These are phyloP conservation scores for Epizoanthus fatuus DNA, from an alignment of 92 coral and sea anemone species.

Conservation along the genomic window DNA sequence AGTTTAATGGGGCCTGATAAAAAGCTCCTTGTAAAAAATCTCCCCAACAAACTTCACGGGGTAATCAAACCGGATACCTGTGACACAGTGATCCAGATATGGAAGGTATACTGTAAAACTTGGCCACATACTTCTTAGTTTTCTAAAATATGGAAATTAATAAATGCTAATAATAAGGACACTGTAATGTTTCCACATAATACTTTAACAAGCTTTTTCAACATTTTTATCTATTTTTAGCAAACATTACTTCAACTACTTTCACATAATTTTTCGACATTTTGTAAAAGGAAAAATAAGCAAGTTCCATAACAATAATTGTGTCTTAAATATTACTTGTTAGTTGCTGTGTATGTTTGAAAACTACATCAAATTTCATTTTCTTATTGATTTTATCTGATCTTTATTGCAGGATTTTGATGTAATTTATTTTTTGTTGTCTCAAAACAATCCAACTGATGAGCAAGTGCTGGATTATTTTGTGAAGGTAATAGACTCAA, in stretches of 20 bases:
- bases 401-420: conserved; percentile 52
- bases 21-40: too few relatives aligned
- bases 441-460: conserved; percentile 48
- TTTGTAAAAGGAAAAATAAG: not conserved
- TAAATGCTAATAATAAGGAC: not conserved
- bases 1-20: conserved; percentile 20
- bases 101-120: conserved; percentile 27
- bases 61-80: conserved; percentile 40
- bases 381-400: not conserved
- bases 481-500: conserved; percentile 26
- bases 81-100: conserved; percentile 45
- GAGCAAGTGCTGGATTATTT: conserved; percentile 45
- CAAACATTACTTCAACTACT: not conserved
- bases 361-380: not conserved
- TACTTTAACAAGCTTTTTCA: not conserved
- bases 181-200: not conserved
- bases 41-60: conserved; percentile 38
- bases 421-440: conserved; percentile 52
- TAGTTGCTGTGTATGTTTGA: not conserved
- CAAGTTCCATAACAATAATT: not conserved
- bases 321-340: not conserved
- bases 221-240: not conserved
- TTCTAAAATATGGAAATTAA: not conserved
- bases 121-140: not conserved
- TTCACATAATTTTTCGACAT: not conserved